Evolutionary conservation across 37 sponge, comb jelly and placozoan genomes (phyloP).

Genomic region (Spongilla lacustris): DNA sequence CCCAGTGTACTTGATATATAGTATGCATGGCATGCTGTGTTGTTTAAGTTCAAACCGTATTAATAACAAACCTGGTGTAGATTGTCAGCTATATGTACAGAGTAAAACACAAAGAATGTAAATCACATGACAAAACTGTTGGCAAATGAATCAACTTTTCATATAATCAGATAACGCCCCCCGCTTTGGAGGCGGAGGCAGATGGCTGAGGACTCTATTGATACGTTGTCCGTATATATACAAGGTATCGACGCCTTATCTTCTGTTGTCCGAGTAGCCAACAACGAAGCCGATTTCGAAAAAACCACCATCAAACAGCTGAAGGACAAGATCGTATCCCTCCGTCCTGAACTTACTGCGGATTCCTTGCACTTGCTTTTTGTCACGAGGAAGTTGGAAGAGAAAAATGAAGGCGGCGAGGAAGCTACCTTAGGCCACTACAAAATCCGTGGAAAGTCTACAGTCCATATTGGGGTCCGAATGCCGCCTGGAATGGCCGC

Average conservation of each 20-base stretch:
- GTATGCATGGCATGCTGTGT: no score
- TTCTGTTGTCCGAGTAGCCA: conserved; percentile 15
- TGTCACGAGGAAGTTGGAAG: conserved; percentile 57
- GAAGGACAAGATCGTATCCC: conserved; percentile 5
- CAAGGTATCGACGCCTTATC: conserved; percentile 41
- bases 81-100: no score
- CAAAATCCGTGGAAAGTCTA: conserved; percentile 49
- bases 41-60: no score
- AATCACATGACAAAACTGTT: no score
- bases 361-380: conserved; percentile 46
- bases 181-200: no score
- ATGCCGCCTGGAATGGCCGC: conserved; percentile 40
- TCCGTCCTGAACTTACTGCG: background rate
- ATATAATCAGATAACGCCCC: no score
- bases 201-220: no score
- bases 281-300: conserved; percentile 21
- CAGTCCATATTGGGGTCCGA: conserved; percentile 48
- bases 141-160: no score
- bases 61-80: no score
- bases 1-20: no score
- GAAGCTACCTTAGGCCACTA: conserved; percentile 34
- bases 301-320: conserved; percentile 33
- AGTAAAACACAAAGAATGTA: no score
- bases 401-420: background rate
- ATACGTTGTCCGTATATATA: no score